These are phyloP conservation scores for Aphidius colemani DNA, from an alignment of 2,888 invertebrate species.

Conservation along the genomic window DNA sequence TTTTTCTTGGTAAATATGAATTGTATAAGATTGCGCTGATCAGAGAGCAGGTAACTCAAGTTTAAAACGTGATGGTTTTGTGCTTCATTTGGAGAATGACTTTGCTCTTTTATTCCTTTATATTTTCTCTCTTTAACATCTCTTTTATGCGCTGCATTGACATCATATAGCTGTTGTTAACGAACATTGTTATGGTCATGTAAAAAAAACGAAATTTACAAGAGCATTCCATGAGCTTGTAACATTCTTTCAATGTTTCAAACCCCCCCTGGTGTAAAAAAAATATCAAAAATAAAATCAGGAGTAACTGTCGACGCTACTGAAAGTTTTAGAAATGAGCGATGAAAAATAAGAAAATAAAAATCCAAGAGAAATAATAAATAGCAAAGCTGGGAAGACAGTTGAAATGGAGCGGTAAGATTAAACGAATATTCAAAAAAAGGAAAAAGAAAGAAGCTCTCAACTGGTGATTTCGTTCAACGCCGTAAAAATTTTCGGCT, in stretches of 20 bases:
- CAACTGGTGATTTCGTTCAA: not conserved
- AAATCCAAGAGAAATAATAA: not conserved
- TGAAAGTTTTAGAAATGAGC: too few species aligned
- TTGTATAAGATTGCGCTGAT: not conserved
- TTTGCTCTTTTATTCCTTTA: constrained; percentile 12
- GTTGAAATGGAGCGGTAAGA: not conserved
- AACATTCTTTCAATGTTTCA: too few species aligned
- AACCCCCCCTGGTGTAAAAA: not conserved
- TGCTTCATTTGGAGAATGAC: constrained; percentile 16
- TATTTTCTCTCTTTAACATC: not conserved
- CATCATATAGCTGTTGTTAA: not conserved
- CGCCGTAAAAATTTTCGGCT: constrained; percentile 16
- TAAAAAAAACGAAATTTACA: not conserved
- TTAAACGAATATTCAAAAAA: constrained; percentile 8
- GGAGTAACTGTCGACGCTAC: not conserved
- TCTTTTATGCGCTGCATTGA: not conserved
- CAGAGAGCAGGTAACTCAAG: too few species aligned
- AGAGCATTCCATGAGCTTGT: too few species aligned
- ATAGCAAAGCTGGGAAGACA: not conserved
- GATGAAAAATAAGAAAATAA: not conserved
- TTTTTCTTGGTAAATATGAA: constrained; percentile 7
- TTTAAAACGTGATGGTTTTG: too few species aligned
- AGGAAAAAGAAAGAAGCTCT: too few species aligned
- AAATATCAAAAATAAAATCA: constrained; percentile 1
- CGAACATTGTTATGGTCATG: not conserved